phyloP scores from a whole-genome alignment of 2,113 vertebrate species.

The Campylorhamphus procurvoides region DNA sequence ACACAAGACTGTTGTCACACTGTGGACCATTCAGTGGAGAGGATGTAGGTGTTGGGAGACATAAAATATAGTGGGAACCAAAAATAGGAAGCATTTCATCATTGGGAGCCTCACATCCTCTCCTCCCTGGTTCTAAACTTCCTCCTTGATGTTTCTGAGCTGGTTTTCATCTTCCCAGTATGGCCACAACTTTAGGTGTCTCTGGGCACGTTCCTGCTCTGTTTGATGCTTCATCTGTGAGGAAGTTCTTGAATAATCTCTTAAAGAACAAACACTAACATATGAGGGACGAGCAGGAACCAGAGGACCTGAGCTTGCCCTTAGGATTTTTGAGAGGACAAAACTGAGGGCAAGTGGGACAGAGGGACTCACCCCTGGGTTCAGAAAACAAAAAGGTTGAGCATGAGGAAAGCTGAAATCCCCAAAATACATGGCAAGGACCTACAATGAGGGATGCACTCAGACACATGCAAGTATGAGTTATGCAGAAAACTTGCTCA shows the following conservation, averaged over 20 bases:
- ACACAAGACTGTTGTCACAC: not conserved
- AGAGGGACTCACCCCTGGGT: not conserved
- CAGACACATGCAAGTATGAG: not conserved
- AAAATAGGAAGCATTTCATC: not conserved
- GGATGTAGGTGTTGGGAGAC: not conserved
- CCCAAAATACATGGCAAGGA: not conserved
- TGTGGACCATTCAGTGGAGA: not conserved
- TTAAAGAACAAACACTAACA: rapidly evolving
- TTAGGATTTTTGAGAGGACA: not conserved
- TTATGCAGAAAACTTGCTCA: not conserved
- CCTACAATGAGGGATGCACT: not conserved
- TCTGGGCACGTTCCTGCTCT: not conserved
- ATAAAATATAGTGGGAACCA: not conserved
- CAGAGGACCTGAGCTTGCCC: not conserved
- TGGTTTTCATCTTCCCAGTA: not conserved
- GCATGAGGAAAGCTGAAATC: not conserved
- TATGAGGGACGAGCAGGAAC: not conserved
- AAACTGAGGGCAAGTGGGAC: not conserved
- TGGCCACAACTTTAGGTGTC: not conserved
- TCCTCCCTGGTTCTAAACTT: not conserved
- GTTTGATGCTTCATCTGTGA: not conserved
- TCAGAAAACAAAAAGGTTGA: not conserved
- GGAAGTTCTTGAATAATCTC: not conserved
- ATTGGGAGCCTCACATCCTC: not conserved
- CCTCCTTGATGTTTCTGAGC: rapidly evolving